These are phyloP conservation scores for Phyllostomus hastatus DNA, from an alignment of 2,113 vertebrate genomes.

Conservation along the genomic window DNA sequence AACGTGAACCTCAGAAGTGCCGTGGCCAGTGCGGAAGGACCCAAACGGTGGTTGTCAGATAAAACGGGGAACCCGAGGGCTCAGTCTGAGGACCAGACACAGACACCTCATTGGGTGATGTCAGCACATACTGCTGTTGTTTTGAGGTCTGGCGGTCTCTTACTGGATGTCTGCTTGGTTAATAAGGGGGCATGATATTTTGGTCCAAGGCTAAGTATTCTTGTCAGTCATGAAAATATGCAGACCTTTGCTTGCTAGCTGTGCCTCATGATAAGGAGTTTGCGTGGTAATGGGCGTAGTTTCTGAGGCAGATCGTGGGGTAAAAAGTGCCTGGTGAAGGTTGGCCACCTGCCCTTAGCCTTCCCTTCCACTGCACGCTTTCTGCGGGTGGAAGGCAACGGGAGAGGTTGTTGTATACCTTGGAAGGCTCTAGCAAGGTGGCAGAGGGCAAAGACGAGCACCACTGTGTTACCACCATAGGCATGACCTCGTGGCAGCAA, in stretches of 20 bases:
- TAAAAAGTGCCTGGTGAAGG: neutral
- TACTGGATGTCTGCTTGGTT: neutral
- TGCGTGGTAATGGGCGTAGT: neutral
- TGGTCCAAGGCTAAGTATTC: neutral
- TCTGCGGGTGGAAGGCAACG: neutral
- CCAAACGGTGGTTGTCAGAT: neutral
- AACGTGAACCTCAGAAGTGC: neutral
- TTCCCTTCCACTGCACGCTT: neutral
- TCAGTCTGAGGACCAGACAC: neutral
- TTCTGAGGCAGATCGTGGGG: neutral
- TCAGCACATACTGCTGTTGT: neutral
- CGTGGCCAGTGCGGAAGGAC: neutral
- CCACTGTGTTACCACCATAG: neutral
- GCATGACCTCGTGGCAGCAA: neutral
- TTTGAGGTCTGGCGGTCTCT: neutral
- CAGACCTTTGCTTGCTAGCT: neutral
- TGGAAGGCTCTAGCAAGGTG: neutral
- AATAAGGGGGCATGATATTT: neutral
- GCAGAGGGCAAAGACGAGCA: neutral
- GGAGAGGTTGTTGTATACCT: rapidly evolving
- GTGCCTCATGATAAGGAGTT: neutral
- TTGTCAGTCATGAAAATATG: neutral
- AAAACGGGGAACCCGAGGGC: too few relatives aligned
- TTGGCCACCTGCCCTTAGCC: neutral
- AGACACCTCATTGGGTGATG: neutral